Evolutionary conservation across 1,140 invertebrate species (phyloP), one percentile per base, ranked within the genome.

Genomic region (Metopolophium dirhodum): DNA sequence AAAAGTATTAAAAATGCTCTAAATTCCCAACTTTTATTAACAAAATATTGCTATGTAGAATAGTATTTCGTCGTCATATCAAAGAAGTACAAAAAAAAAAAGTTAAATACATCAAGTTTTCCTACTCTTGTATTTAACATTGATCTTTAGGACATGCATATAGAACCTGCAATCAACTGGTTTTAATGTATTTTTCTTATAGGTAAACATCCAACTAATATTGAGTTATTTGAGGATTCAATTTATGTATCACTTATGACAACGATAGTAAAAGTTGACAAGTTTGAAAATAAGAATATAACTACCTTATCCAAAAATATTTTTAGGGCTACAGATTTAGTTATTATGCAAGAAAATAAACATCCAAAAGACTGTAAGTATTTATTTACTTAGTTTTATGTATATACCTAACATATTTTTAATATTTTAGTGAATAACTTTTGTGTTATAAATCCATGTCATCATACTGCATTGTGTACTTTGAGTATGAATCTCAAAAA

Each of bases 181-280:
- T 41, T 89, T 26, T 89, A 57, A 57, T 14, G 22, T 41, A 54
- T 57, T 9, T 89, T 93, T 88, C 37, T 35, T 30, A 83, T 93
- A 95, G 96, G 95, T 91, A 95, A 95, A 26, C 96, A 96, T 94
- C 97, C 97, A 0, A 96, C 96, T 94, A 96, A 96, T 94, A 95
- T 98, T 3, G 97, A 97, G 94, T 96, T 98, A 0, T 98, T 98
- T 95, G 97, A 97, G 95, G 96, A 97, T 94, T 95, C 95, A 45
- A 68, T 94, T 57, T 94, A 94, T 91, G 91, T 94, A 68, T 86
- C 93, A 37, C 82, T 93, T 93, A 94, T 97, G 9, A 96, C 94
- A 95, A 96, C 23, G 96, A 96, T 98, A 82, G 95, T 97, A n/a
- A 96, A 96, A 94, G 95, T 98, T 94, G 96, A 97, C 94, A 98